These are phyloP conservation scores for Tubulanus polymorphus DNA, from an alignment of 2,888 invertebrate genomes.

Conservation along the genomic window DNA sequence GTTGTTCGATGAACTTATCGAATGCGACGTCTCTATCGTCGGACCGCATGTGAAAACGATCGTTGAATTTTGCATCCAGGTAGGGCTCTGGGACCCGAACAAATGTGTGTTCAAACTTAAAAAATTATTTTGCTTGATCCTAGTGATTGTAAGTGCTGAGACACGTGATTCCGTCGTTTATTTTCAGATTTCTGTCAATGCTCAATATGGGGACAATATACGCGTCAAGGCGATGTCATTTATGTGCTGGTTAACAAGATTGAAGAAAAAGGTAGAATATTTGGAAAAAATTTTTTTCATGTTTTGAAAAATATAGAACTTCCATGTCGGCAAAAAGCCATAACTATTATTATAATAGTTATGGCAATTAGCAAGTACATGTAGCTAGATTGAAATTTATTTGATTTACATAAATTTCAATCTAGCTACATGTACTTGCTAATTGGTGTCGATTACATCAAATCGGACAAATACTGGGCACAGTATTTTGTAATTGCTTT, in stretches of 20 bases:
- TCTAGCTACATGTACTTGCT: no score
- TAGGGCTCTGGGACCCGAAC: constrained; percentile 21
- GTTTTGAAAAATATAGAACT: neutral
- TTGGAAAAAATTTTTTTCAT: neutral
- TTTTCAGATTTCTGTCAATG: constrained; percentile 58
- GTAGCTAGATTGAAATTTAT: no score
- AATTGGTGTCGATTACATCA: no score
- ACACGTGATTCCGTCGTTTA: no score
- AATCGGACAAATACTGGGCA: no score
- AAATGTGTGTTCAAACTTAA: neutral
- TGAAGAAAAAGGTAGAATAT: constrained; percentile 65
- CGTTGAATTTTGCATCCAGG: constrained; percentile 65
- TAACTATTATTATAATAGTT: no score
- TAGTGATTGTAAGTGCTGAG: no score
- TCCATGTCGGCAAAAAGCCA: no score
- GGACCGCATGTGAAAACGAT: constrained; percentile 64
- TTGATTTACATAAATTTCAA: no score
- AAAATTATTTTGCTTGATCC: no score
- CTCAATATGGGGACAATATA: constrained; percentile 60
- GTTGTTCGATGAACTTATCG: constrained; percentile 63
- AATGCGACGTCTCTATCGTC: constrained; percentile 62
- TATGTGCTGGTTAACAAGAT: constrained; percentile 64
- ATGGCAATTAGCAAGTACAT: no score
- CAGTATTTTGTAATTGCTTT: no score
- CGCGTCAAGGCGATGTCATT: constrained; percentile 68